These are phyloP conservation scores for Lithobates pipiens DNA, from an alignment of 2,797 vertebrate species.

Conservation along the genomic window DNA sequence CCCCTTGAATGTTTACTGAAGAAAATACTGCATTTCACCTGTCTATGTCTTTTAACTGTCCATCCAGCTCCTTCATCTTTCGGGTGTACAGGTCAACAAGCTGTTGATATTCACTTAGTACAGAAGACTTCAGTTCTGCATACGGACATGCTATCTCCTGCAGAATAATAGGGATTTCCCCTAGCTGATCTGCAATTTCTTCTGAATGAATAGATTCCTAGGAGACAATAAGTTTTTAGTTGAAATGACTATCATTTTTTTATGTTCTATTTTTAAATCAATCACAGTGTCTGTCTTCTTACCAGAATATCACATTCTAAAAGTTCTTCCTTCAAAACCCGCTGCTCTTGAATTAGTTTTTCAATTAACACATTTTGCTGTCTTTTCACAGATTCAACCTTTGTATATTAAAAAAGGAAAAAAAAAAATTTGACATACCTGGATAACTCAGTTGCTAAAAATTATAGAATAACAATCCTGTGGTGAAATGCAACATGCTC, in stretches of 20 bases:
- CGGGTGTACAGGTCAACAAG: slow-evolving; percentile 78
- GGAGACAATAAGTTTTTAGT: slow-evolving; percentile 23
- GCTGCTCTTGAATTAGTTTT: slow-evolving; percentile 77
- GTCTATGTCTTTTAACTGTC: slow-evolving; percentile 72
- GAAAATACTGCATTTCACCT: slow-evolving; percentile 74
- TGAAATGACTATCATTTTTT: slow-evolving; percentile 4
- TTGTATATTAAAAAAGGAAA: slow-evolving; percentile 28
- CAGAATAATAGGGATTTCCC: slow-evolving; percentile 78
- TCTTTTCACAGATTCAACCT: slow-evolving; percentile 86
- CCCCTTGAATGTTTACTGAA: too few species aligned
- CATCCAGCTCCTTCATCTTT: slow-evolving; percentile 75
- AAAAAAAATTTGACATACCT: slow-evolving; percentile 1
- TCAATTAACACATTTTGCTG: slow-evolving; percentile 78
- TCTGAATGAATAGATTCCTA: slow-evolving; percentile 66
- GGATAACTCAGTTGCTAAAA: neutral
- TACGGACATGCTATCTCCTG: slow-evolving; percentile 82
- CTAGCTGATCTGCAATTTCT: slow-evolving; percentile 66
- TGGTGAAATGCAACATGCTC: neutral
- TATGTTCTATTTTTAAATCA: slow-evolving; percentile 30
- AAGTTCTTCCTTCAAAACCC: slow-evolving; percentile 78
- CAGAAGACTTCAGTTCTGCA: slow-evolving; percentile 80
- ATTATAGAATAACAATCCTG: neutral
- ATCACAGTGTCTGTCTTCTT: slow-evolving; percentile 56
- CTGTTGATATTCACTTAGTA: slow-evolving; percentile 80
- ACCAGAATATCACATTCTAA: slow-evolving; percentile 68